phyloP scores from a whole-genome alignment of 1,140 invertebrate genomes.

The Bombus pascuorum region DNA sequence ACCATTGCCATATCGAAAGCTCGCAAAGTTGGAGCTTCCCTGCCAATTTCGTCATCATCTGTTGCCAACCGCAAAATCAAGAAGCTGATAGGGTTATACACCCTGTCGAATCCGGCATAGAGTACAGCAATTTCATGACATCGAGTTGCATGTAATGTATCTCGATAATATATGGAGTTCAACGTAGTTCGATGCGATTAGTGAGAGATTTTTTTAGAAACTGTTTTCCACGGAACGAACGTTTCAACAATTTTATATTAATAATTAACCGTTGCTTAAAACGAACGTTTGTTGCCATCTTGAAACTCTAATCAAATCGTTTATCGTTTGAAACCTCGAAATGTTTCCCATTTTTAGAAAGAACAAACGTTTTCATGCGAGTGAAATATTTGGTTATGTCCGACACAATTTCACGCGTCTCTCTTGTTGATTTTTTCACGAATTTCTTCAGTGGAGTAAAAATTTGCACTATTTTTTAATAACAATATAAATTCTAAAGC shows the following conservation, averaged over 20 bases:
- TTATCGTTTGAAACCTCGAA: too few relatives aligned
- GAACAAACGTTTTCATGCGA: neutral
- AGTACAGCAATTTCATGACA: neutral
- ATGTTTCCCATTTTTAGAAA: too few relatives aligned
- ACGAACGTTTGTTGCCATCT: too few relatives aligned
- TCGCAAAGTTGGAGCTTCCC: constrained; percentile 46
- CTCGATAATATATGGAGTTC: neutral
- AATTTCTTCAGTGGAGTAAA: too few relatives aligned
- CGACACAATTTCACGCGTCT: neutral
- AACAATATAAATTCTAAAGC: too few relatives aligned
- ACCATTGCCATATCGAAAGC: constrained; percentile 39
- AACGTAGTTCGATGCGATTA: neutral
- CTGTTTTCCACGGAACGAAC: neutral
- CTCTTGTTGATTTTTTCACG: too few relatives aligned
- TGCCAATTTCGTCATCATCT: constrained; percentile 19
- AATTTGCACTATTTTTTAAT: too few relatives aligned
- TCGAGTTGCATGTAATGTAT: neutral
- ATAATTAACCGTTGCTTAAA: too few relatives aligned
- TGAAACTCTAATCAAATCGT: too few relatives aligned
- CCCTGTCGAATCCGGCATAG: neutral
- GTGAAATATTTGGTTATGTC: neutral
- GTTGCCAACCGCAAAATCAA: constrained; percentile 42
- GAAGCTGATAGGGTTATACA: constrained; percentile 30
- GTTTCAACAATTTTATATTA: neutral
- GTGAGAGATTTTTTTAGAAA: too few relatives aligned